phyloP scores from a whole-genome alignment of 2,797 vertebrate species.

The Myoxocephalus aenaeus region DNA sequence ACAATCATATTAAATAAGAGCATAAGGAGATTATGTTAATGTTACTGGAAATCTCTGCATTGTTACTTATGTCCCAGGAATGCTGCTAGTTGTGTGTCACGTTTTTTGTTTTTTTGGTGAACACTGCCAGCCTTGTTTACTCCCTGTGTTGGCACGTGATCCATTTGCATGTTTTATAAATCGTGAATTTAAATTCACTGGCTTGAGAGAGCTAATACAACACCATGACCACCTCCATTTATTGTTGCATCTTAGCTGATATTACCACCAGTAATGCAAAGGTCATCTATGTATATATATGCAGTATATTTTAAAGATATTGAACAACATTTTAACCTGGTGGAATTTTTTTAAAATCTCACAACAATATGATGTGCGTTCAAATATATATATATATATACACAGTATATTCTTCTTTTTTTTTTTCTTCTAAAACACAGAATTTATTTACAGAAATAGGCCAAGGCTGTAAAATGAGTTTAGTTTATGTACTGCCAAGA shows the following conservation, averaged over 20 bases:
- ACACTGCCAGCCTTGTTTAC: slow-evolving; percentile 63
- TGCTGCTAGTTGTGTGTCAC: slow-evolving; percentile 41
- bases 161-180: not conserved
- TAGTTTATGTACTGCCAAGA: slow-evolving; percentile 31
- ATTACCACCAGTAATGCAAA: not conserved
- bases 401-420: too few relatives aligned
- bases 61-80: slow-evolving; percentile 39
- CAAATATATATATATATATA: not conserved
- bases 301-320: not conserved
- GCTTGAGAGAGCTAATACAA: not conserved
- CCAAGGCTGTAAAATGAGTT: not conserved
- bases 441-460: slow-evolving; percentile 32
- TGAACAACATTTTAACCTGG: not conserved
- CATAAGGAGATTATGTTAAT: slow-evolving; percentile 68
- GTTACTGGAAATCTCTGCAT: slow-evolving; percentile 52
- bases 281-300: not conserved
- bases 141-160: slow-evolving; percentile 11
- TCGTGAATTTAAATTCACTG: not conserved
- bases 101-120: slow-evolving; percentile 44
- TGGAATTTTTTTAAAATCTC: not conserved
- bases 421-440: not conserved
- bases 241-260: not conserved
- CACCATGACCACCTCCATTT: not conserved
- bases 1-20: slow-evolving; percentile 30
- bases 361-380: not conserved